Percentiles rank a stretch among this genome's conserved stretches.
phyloP scores from a whole-genome alignment of 2,113 vertebrate genomes.

The Corythaeola cristata region DNA sequence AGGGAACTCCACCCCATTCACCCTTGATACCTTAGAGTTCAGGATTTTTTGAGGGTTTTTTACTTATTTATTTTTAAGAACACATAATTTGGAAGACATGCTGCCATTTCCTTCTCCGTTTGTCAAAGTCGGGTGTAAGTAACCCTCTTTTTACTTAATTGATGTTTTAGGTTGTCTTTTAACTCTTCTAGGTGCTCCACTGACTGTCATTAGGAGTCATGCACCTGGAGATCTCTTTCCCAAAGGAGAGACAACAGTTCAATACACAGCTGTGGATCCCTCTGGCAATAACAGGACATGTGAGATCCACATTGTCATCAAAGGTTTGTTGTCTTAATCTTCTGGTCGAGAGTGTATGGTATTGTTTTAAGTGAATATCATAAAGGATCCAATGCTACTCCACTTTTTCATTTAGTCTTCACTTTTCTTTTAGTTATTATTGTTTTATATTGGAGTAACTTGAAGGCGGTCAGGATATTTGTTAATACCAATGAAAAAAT shows the following conservation, averaged over 20 bases:
- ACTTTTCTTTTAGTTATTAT: not conserved
- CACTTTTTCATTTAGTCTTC: not conserved
- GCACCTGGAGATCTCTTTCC: conserved; percentile 85
- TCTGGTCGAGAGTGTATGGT: not conserved
- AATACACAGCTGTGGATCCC: conserved; percentile 86
- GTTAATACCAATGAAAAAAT: not conserved
- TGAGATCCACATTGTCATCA: conserved; percentile 87
- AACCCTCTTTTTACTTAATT: not conserved
- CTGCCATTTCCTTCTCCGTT: not conserved
- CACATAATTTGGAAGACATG: not conserved
- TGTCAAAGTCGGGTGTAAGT: not conserved
- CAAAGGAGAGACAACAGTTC: conserved; percentile 86
- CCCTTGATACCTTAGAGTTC: not conserved
- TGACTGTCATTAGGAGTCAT: conserved; percentile 84
- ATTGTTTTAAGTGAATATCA: not conserved
- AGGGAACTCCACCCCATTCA: not conserved
- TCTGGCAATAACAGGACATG: conserved; percentile 93
- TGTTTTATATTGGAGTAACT: not conserved
- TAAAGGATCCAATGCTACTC: not conserved
- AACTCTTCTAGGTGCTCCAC: conserved; percentile 74
- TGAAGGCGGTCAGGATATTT: not conserved
- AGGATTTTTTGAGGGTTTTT: not conserved
- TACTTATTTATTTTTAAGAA: not conserved
- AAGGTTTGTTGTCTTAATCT: conserved; percentile 77
- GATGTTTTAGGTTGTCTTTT: not conserved